Evolutionary conservation across 1,140 invertebrate genomes (phyloP), one percentile per base, ranked within the genome.

Genomic region (Vanessa tameamea): DNA sequence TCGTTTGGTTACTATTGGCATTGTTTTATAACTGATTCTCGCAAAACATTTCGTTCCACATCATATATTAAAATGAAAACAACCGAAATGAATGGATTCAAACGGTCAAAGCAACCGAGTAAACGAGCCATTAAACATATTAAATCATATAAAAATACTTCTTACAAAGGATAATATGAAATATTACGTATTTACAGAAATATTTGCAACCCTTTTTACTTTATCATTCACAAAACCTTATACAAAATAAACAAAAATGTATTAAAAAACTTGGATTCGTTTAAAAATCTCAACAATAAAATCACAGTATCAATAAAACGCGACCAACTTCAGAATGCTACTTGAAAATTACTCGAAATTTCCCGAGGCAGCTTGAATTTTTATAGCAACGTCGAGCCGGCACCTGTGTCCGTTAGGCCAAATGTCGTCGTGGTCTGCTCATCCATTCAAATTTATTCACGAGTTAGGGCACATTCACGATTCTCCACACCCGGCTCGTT

Each of bases 391-490:
- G 55, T 75, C 73, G 68, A 78, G 63, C 53, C 68, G 64, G 77
- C 80, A 83, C 81, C 83, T 86, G 79, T 80, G 82, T 80, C 81
- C 77, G 75, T 77, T 43, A 80, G 80, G 81, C 75, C 79, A 84
- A 82, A 81, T 82, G 76, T 82, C 78, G 81, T 73, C 68, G 74
- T 69, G 71, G 72, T 81, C 82, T 83, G 72, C 76, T 84, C 84
- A 80, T 64, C 72, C 80, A 87, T 87, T 85, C 84, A 85, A 87
- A 87, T 87, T 84, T 85, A 86, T 87, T 87, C 83, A 87, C 78
- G 75, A 85, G 86, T 78, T 76, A 80, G 63, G 55, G 50, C 61
- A 75, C 67, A 47, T 61, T 31, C 61, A 59, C 50, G 16, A 48
- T 69, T 61, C 70, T 59, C 16, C 16, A 43, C 65, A 47, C 37